phyloP scores from a whole-genome alignment of 2,113 vertebrate genomes.

The Harpagus bidentatus region DNA sequence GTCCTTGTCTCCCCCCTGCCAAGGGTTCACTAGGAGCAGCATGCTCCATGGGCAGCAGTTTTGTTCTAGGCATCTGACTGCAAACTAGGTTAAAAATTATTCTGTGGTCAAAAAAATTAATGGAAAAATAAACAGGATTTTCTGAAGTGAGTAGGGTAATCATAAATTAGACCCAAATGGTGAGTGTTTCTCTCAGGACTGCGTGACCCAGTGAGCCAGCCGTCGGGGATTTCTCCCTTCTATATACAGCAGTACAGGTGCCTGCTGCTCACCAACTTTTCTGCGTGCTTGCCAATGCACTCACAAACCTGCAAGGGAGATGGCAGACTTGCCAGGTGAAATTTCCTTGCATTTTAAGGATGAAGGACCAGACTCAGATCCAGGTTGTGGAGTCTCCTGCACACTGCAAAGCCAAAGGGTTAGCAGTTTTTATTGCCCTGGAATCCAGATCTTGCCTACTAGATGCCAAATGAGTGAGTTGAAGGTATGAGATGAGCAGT shows the following conservation, averaged over 20 bases:
- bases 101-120: neutral
- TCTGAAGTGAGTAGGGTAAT: neutral
- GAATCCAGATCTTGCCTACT: neutral
- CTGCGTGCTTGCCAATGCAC: neutral
- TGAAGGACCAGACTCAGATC: neutral
- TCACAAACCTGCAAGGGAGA: neutral
- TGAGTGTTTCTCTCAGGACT: neutral
- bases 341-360: neutral
- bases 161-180: neutral
- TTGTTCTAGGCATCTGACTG: neutral
- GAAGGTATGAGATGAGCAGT: neutral
- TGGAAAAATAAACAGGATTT: slow-evolving; percentile 12
- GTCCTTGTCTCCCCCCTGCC: fast-evolving
- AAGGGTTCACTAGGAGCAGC: fast-evolving
- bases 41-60: fast-evolving
- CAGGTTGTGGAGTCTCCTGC: neutral
- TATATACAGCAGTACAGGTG: neutral
- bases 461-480: neutral
- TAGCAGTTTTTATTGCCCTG: neutral
- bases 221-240: neutral
- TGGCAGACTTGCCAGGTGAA: neutral
- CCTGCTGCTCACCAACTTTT: neutral
- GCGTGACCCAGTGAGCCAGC: neutral
- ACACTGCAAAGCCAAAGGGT: neutral
- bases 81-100: neutral